These are phyloP conservation scores for Anguilla obscura DNA, from an alignment of 2,797 vertebrate genomes.

Conservation along the genomic window DNA sequence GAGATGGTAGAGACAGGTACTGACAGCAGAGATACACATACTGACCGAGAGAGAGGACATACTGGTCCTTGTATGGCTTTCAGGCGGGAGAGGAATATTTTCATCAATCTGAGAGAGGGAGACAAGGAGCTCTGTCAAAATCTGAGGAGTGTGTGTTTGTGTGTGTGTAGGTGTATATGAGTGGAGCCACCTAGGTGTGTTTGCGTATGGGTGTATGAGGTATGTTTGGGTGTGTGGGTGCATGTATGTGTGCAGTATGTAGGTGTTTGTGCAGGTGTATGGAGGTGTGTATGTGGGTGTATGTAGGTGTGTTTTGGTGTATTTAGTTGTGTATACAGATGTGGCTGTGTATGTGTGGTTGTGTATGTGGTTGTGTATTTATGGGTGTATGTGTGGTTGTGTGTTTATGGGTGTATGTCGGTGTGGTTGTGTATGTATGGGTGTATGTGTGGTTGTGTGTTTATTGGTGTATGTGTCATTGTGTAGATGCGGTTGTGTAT, in stretches of 20 bases:
- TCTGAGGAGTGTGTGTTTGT: background rate
- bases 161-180: background rate
- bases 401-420: background rate
- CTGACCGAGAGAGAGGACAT: constrained; percentile 66
- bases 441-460: background rate
- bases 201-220: background rate
- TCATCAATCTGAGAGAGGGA: constrained; percentile 67
- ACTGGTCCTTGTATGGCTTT: constrained; percentile 62
- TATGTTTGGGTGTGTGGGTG: background rate
- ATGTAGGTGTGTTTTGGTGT: no score
- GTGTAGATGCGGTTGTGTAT: background rate
- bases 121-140: background rate
- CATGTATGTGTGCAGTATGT: background rate
- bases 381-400: background rate
- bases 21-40: constrained; percentile 12
- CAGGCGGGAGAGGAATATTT: constrained; percentile 55
- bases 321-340: background rate
- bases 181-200: background rate
- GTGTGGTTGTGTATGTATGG: background rate
- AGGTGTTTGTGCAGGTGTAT: background rate
- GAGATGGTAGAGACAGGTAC: no score
- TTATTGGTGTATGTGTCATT: background rate
- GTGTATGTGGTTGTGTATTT: background rate
- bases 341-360: background rate
- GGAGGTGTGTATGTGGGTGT: background rate